phyloP scores from a whole-genome alignment of 2,888 invertebrate genomes.

The Aradus depressus region DNA sequence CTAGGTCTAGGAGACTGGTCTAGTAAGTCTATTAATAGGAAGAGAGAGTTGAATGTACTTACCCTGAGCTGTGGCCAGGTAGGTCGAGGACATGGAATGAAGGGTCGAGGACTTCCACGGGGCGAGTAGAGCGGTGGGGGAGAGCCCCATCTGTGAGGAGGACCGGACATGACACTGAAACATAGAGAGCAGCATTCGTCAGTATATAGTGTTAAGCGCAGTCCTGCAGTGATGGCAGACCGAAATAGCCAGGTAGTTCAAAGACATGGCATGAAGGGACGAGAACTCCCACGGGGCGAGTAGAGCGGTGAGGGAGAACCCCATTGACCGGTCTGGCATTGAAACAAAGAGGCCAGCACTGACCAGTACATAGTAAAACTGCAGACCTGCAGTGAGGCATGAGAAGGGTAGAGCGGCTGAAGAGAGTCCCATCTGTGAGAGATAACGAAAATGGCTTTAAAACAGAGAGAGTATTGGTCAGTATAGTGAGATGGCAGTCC shows the following conservation, averaged over 20 bases:
- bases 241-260: slow-evolving; percentile 24
- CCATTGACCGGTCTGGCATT: slow-evolving; percentile 26
- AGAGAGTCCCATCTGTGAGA: too few relatives aligned
- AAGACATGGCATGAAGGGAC: slow-evolving; percentile 25
- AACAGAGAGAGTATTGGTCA: too few relatives aligned
- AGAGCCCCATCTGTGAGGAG: slow-evolving; percentile 26
- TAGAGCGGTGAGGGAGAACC: slow-evolving; percentile 27
- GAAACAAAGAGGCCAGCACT: not conserved
- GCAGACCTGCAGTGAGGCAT: too few relatives aligned
- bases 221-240: too few relatives aligned
- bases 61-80: slow-evolving; percentile 19
- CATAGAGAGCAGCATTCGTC: not conserved
- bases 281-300: slow-evolving; percentile 23
- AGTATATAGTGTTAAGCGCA: too few relatives aligned
- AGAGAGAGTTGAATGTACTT: not conserved
- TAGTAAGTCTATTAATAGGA: not conserved
- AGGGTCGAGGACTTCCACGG: slow-evolving; percentile 23
- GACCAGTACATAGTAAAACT: not conserved
- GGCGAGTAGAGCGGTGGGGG: slow-evolving; percentile 26
- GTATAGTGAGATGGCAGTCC: too few relatives aligned
- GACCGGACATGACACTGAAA: slow-evolving; percentile 24
- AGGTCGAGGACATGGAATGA: slow-evolving; percentile 25
- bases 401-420: too few relatives aligned
- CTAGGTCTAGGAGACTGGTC: not conserved
- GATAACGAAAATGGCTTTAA: too few relatives aligned